Evolutionary conservation across 2,888 invertebrate genomes (phyloP).

Genomic region (Fabriciana adippe): DNA sequence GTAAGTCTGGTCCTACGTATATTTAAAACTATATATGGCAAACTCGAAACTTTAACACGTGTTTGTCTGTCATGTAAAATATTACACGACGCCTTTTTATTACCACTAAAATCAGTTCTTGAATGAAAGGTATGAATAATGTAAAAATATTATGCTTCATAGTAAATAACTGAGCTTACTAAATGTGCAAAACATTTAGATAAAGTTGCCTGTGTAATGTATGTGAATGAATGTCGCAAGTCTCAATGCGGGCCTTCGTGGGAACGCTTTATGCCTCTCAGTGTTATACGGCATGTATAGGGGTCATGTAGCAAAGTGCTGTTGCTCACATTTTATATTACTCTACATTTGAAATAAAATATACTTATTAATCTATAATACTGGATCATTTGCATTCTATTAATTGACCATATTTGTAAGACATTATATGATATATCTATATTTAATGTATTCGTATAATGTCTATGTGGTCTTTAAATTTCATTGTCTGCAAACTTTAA

Average conservation of each 20-base stretch:
- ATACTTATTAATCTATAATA: not conserved
- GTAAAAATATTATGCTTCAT: too few relatives aligned
- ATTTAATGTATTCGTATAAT: too few relatives aligned
- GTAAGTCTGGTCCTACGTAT: not conserved
- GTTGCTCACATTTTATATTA: conserved; percentile 26
- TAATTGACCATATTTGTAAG: too few relatives aligned
- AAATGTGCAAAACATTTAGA: conserved; percentile 28
- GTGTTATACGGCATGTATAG: conserved; percentile 19
- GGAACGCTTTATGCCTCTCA: conserved; percentile 58
- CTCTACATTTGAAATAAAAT: not conserved
- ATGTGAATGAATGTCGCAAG: conserved; percentile 41
- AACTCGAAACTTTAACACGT: too few relatives aligned
- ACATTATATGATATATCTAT: too few relatives aligned
- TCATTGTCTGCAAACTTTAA: not conserved
- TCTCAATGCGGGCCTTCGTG: conserved; percentile 54
- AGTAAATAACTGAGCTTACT: not conserved
- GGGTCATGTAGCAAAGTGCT: conserved; percentile 23
- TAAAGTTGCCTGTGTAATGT: conserved; percentile 22
- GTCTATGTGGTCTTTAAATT: too few relatives aligned
- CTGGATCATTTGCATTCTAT: too few relatives aligned
- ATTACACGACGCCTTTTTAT: not conserved
- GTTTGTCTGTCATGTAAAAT: not conserved
- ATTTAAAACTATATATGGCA: not conserved
- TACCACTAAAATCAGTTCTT: not conserved
- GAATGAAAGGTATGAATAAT: not conserved